Conservation (phyloP, 2,797 vertebrate species). For the Gadopsis bispinosus region DNA sequence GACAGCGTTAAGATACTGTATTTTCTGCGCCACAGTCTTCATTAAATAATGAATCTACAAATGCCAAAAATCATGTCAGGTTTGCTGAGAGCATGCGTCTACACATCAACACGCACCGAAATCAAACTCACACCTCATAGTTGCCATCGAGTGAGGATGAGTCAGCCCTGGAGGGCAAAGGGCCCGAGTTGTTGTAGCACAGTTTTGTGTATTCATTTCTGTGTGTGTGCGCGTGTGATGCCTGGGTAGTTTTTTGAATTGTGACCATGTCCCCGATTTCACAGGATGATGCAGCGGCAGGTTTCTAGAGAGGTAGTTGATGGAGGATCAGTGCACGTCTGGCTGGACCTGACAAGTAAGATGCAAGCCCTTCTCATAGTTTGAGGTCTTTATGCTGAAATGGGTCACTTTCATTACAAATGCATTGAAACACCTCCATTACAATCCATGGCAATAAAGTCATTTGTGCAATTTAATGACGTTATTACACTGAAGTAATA, state of each 20-base stretch:
- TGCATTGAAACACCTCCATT: background rate
- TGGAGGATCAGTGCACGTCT: slow-evolving; percentile 85
- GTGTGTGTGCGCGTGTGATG: slow-evolving; percentile 1
- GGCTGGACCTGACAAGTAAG: slow-evolving; percentile 88
- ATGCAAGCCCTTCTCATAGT: background rate
- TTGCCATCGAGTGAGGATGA: slow-evolving; percentile 55
- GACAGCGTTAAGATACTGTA: too few species aligned
- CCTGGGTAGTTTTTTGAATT: background rate
- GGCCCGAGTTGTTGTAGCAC: slow-evolving; percentile 29
- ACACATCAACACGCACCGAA: background rate
- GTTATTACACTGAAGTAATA: background rate
- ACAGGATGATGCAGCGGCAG: slow-evolving; percentile 79
- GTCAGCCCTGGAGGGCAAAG: slow-evolving; percentile 18
- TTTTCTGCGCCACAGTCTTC: background rate
- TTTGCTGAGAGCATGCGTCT: too few species aligned
- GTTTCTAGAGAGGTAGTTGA: slow-evolving; percentile 81
- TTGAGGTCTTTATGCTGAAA: background rate
- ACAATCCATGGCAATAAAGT: too few species aligned
- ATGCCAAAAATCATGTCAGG: background rate
- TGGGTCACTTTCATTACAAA: background rate
- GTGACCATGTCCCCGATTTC: background rate
- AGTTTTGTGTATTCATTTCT: slow-evolving; percentile 1
- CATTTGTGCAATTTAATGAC: background rate
- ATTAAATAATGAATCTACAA: background rate
- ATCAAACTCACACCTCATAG: background rate